phyloP scores from a whole-genome alignment of 2,888 invertebrate genomes.

The Drosophila greeni region DNA sequence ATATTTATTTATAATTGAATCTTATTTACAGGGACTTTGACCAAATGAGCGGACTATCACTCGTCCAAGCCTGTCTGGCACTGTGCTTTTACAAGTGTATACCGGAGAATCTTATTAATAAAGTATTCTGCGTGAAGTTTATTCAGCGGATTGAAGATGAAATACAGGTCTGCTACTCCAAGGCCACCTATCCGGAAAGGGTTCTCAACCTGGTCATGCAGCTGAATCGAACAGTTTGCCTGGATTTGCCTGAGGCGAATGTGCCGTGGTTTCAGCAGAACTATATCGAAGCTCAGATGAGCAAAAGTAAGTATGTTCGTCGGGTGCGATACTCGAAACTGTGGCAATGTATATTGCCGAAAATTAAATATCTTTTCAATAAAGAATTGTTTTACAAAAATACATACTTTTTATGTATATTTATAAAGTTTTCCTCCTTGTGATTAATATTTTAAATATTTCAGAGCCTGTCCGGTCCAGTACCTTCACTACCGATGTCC shows the following conservation, averaged over 20 bases:
- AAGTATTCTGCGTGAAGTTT: constrained; percentile 82
- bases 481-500: too few relatives aligned
- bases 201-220: constrained; percentile 82
- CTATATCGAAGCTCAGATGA: constrained; percentile 80
- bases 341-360: not conserved
- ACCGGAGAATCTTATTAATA: constrained; percentile 80
- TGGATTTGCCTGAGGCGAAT: constrained; percentile 83
- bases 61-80: constrained; percentile 80
- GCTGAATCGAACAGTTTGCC: constrained; percentile 82
- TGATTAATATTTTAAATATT: not conserved
- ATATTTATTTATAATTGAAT: rapidly evolving
- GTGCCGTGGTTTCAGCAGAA: constrained; percentile 85
- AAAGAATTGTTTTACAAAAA: not conserved
- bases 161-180: constrained; percentile 81
- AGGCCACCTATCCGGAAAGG: constrained; percentile 81
- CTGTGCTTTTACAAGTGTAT: constrained; percentile 81
- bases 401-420: not conserved
- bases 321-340: not conserved
- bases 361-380: too few relatives aligned
- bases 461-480: constrained; percentile 54
- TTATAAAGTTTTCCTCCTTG: too few relatives aligned
- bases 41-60: constrained; percentile 80
- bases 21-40: constrained; percentile 80
- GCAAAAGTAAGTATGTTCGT: constrained; percentile 76
- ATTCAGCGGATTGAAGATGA: constrained; percentile 82